phyloP scores from a whole-genome alignment of 2,888 invertebrate species.

The Ennomos erosarius region DNA sequence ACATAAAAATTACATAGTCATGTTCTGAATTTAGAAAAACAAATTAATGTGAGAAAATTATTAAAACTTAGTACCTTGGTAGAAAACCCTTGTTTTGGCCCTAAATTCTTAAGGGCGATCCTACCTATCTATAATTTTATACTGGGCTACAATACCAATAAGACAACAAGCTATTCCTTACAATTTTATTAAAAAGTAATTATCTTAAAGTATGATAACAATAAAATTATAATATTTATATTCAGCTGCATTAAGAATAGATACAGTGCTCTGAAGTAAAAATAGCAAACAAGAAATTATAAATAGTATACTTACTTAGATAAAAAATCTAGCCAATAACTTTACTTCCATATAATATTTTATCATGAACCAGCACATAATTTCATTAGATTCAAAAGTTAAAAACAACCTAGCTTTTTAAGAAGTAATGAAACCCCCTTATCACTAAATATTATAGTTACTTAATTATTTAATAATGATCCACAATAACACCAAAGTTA shows the following conservation, averaged over 20 bases:
- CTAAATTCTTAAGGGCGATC: too few species aligned
- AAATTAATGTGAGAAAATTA: background rate
- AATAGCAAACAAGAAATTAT: background rate
- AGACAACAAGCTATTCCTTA: slow-evolving; percentile 12
- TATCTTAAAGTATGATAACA: slow-evolving; percentile 11
- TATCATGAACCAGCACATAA: slow-evolving; percentile 6
- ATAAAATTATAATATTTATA: too few species aligned
- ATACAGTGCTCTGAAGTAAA: slow-evolving; percentile 1
- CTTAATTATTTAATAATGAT: background rate
- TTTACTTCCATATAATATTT: background rate
- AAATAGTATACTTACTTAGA: too few species aligned
- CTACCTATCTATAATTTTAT: too few species aligned
- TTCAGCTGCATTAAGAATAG: too few species aligned
- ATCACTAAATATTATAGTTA: background rate
- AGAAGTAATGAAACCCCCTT: background rate
- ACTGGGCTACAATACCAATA: too few species aligned
- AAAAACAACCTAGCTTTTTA: background rate
- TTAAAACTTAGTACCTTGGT: slow-evolving; percentile 5
- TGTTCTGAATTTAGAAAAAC: background rate
- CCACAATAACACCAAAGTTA: background rate
- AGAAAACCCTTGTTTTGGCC: too few species aligned
- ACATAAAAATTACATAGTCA: slow-evolving; percentile 10
- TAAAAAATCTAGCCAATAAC: too few species aligned
- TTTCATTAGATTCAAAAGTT: slow-evolving; percentile 1
- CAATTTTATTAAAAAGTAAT: slow-evolving; percentile 21